Evolutionary conservation across 2,113 vertebrate genomes (phyloP).

Genomic region (Talpa occidentalis): DNA sequence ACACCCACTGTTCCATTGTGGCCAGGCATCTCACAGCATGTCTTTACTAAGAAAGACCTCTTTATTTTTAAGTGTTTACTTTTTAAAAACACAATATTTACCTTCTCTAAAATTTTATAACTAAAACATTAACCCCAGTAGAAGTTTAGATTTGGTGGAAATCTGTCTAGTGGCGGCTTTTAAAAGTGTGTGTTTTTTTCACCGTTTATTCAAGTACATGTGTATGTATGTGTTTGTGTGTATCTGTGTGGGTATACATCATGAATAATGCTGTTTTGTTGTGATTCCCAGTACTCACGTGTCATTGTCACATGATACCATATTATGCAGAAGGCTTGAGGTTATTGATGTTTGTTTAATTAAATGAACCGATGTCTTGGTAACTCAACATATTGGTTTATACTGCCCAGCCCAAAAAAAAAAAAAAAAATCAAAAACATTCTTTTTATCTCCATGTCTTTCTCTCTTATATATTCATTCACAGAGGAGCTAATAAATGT

Average conservation of each 20-base stretch:
- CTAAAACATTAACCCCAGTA: not conserved
- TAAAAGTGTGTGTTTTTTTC: not conserved
- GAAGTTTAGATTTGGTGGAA: not conserved
- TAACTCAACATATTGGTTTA: constrained; percentile 16
- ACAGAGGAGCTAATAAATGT: constrained; percentile 23
- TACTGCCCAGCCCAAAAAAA: not conserved
- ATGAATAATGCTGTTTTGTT: not conserved
- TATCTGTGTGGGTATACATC: not conserved
- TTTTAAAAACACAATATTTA: not conserved
- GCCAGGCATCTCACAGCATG: not conserved
- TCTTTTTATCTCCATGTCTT: constrained; percentile 4
- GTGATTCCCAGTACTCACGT: not conserved
- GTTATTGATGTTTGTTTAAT: not conserved
- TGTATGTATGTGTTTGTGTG: not conserved
- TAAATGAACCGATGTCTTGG: not conserved
- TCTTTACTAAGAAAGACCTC: constrained; percentile 1
- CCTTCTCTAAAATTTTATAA: constrained; percentile 19
- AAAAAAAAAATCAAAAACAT: not conserved
- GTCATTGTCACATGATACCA: not conserved
- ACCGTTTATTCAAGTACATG: not conserved
- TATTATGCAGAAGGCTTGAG: not conserved
- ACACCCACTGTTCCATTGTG: constrained; percentile 40
- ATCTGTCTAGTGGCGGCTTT: not conserved
- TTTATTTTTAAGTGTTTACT: constrained; percentile 43
- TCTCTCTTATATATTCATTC: not conserved